Base-by-base conservation (phyloP, 1,140 invertebrate species). In the Gonatopus flavifemur region DNA sequence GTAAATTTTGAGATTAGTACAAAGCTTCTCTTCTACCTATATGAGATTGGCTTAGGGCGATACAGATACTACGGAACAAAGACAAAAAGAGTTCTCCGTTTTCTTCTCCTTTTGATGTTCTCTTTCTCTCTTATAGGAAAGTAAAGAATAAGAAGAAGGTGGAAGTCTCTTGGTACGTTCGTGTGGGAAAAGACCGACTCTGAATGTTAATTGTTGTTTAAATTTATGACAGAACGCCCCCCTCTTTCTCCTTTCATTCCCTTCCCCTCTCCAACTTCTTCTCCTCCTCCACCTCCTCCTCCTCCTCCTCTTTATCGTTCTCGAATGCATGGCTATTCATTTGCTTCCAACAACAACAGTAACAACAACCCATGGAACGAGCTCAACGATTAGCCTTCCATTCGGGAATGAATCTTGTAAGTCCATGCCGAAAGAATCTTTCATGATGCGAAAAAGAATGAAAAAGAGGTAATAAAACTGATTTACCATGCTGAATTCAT, bases 121-220 rank as follows among this genome's bases (percentile, higher is more conserved):
- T n/a, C n/a, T n/a, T n/a, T n/a, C n/a, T n/a, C n/a, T n/a, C n/a
- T n/a, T n/a, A n/a, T n/a, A n/a, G n/a, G n/a, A n/a, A n/a, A n/a
- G n/a, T n/a, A n/a, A n/a, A n/a, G n/a, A n/a, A n/a, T n/a, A n/a
- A n/a, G n/a, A n/a, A n/a, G n/a, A n/a, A n/a, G n/a, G n/a, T n/a
- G n/a, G n/a, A n/a, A n/a, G n/a, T n/a, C n/a, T n/a, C n/a, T n/a
- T n/a, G n/a, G n/a, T n/a, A 43, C 35, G 33, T 35, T 18, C 49
- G 42, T 58, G 64, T 67, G 67, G 63, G 67, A 69, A 70, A 59
- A 52, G 44, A 13, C 56, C 57, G 52, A 57, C 61, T 67, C 48
- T 42, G 66, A 70, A 72, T 72, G 68, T 75, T 75, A 75, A 75
- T 75, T 71, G 67, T 74, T 72, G 69, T 64, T 74, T 71, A 67